These are phyloP conservation scores for Tragelaphus oryx DNA, from an alignment of 2,797 vertebrate genomes.

Conservation along the genomic window DNA sequence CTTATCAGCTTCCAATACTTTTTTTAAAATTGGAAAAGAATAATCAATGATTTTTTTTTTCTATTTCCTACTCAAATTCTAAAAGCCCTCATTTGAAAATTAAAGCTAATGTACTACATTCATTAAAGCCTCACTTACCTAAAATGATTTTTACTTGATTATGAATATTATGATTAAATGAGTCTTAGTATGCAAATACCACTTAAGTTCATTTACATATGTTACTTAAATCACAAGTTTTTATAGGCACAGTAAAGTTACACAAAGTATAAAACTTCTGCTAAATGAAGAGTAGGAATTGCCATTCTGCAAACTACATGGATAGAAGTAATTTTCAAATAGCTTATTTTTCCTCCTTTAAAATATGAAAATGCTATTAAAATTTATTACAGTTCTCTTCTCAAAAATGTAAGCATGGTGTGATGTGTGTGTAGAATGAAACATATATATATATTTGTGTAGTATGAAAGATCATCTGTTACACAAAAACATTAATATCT, in stretches of 20 bases:
- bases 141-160: constrained; percentile 67
- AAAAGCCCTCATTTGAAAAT: constrained; percentile 65
- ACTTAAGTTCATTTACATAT: constrained; percentile 59
- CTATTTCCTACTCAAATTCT: not conserved
- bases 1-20: not conserved
- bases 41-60: not conserved
- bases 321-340: constrained; percentile 17
- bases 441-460: not conserved
- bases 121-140: constrained; percentile 48
- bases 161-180: constrained; percentile 63
- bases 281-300: not conserved
- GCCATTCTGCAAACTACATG: not conserved
- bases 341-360: not conserved
- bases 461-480: not conserved
- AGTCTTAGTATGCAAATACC: constrained; percentile 63
- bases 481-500: not conserved
- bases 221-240: constrained; percentile 43
- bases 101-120: constrained; percentile 58
- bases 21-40: constrained; percentile 24
- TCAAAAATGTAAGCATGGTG: not conserved
- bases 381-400: not conserved
- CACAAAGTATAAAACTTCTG: constrained; percentile 52
- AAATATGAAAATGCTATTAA: not conserved
- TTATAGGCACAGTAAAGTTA: constrained; percentile 42
- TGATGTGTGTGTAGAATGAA: not conserved